phyloP scores from a whole-genome alignment of 2,113 vertebrate genomes.

The Saiga tatarica region DNA sequence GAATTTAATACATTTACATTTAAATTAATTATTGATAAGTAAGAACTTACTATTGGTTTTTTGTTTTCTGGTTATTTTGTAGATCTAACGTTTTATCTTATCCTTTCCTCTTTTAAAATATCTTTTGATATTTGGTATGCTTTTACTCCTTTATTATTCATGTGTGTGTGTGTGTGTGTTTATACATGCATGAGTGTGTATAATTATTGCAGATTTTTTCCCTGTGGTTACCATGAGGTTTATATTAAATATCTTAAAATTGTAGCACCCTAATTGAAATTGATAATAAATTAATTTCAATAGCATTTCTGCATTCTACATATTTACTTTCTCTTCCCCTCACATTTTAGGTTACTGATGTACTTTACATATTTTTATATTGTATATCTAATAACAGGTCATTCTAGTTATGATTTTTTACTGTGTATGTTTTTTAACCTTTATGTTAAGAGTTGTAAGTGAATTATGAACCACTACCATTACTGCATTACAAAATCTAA shows the following conservation, averaged over 20 bases:
- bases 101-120: not conserved
- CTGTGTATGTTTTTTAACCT: not conserved
- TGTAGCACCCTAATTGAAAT: not conserved
- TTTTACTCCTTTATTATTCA: not conserved
- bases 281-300: not conserved
- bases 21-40: no score
- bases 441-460: not conserved
- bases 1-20: no score
- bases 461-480: not conserved
- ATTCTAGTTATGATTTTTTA: not conserved
- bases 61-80: not conserved
- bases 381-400: not conserved
- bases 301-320: not conserved
- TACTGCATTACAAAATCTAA: not conserved
- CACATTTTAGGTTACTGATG: not conserved
- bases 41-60: no score
- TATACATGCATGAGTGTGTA: not conserved
- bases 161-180: not conserved
- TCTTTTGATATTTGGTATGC: not conserved
- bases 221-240: not conserved
- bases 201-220: not conserved
- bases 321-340: not conserved
- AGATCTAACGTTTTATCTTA: not conserved
- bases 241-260: not conserved
- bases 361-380: not conserved